A percentile compares a stretch with the other conserved stretches of the same genome.
These are phyloP conservation scores for Syngnathus floridae DNA, from an alignment of 2,113 vertebrate genomes.

Conservation along the genomic window DNA sequence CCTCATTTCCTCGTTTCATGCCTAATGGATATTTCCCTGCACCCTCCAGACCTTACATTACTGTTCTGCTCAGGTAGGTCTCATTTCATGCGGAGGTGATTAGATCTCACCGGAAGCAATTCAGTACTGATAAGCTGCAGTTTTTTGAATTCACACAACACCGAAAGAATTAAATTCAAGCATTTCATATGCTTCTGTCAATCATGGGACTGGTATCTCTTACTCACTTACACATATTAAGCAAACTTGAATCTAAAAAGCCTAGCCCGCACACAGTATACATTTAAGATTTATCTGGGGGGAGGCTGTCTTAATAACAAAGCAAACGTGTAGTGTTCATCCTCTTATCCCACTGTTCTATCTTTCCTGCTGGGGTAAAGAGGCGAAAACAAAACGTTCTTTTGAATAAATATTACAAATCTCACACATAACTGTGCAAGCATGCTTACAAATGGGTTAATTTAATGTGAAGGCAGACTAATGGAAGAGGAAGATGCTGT, in stretches of 20 bases:
- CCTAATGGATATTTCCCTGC: slow-evolving; percentile 58
- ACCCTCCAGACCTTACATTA: slow-evolving; percentile 35
- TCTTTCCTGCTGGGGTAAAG: slow-evolving; percentile 2
- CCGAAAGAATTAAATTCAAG: slow-evolving; percentile 64
- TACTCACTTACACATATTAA: slow-evolving; percentile 1
- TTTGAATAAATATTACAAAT: slow-evolving; percentile 18
- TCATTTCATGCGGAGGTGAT: slow-evolving; percentile 69
- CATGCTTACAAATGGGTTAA: slow-evolving; percentile 34
- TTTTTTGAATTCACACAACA: slow-evolving; percentile 45
- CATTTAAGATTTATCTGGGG: not conserved
- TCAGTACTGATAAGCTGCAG: slow-evolving; percentile 52
- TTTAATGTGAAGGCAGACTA: slow-evolving; percentile 40
- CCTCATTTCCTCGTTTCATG: slow-evolving; percentile 22
- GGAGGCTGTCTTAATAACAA: slow-evolving; percentile 1
- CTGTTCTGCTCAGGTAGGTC: slow-evolving; percentile 62
- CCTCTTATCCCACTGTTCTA: not conserved
- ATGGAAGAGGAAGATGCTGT: slow-evolving; percentile 34
- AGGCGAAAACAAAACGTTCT: not conserved
- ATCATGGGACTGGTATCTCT: not conserved
- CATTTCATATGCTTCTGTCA: slow-evolving; percentile 22
- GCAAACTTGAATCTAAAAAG: not conserved
- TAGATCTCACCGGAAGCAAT: slow-evolving; percentile 65
- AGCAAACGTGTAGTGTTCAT: slow-evolving; percentile 9
- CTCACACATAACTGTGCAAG: slow-evolving; percentile 5
- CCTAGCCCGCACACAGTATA: not conserved